phyloP scores from a whole-genome alignment of 2,797 vertebrate genomes.

The Sebastes steindachneri region DNA sequence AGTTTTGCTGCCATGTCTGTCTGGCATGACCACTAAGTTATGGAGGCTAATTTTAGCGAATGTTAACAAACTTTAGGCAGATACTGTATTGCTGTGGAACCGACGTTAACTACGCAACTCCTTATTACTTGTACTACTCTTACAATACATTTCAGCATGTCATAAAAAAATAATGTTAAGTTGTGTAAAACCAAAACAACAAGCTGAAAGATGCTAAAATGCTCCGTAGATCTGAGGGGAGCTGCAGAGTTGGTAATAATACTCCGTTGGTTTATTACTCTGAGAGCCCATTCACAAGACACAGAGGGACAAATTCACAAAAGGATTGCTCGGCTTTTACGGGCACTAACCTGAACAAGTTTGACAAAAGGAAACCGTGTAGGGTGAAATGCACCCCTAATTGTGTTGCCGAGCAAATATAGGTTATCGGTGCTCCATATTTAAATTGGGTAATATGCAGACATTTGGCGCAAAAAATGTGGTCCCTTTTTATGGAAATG shows the following conservation, averaged over 20 bases:
- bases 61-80: neutral
- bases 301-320: neutral
- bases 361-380: neutral
- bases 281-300: neutral
- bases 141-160: too few relatives aligned
- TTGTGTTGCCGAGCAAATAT: neutral
- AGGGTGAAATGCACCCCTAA: neutral
- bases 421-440: neutral
- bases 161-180: accelerated
- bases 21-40: neutral
- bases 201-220: neutral
- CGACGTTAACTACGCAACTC: neutral
- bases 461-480: neutral
- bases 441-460: neutral
- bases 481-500: too few relatives aligned
- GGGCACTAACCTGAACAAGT: neutral
- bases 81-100: neutral
- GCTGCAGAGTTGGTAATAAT: neutral
- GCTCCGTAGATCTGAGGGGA: neutral
- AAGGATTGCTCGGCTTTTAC: neutral
- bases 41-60: neutral
- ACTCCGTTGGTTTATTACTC: neutral
- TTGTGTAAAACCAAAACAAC: neutral
- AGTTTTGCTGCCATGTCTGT: neutral
- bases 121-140: neutral